Conservation (phyloP, 2,888 invertebrate genomes). For the Drosophila anceps region DNA sequence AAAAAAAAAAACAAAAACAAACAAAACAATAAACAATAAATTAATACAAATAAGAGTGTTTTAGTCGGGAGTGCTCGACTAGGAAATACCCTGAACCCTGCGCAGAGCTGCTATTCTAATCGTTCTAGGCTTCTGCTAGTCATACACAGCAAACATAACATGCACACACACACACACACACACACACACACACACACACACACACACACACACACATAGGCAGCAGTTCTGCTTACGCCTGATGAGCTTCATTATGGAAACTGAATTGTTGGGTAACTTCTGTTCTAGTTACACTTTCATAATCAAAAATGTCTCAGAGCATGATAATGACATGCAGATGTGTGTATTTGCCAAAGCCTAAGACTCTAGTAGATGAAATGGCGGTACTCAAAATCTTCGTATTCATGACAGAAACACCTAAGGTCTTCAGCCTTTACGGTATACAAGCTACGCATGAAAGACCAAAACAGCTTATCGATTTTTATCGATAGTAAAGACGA, state of each 20-base stretch:
- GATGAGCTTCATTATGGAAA: no score
- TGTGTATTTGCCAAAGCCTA: neutral
- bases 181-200: no score
- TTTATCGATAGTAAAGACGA: neutral
- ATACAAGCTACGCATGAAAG: neutral
- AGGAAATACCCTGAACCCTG: neutral
- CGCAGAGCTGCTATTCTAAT: neutral
- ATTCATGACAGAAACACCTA: no score
- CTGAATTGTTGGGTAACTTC: no score
- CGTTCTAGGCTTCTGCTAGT: no score
- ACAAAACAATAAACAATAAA: constrained; percentile 5
- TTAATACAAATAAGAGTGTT: constrained; percentile 5
- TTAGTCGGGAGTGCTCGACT: neutral
- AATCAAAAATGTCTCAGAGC: no score
- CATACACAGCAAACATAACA: no score
- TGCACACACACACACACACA: neutral
- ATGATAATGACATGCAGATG: no score
- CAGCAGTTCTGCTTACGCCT: no score
- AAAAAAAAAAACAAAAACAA: neutral
- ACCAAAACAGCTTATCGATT: neutral
- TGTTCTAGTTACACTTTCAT: no score
- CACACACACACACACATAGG: no score
- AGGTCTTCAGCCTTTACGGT: neutral
- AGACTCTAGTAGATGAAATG: neutral
- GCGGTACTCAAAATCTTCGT: no score